Base-by-base conservation (phyloP, 2,113 vertebrate species). In the Peromyscus polionotus region DNA sequence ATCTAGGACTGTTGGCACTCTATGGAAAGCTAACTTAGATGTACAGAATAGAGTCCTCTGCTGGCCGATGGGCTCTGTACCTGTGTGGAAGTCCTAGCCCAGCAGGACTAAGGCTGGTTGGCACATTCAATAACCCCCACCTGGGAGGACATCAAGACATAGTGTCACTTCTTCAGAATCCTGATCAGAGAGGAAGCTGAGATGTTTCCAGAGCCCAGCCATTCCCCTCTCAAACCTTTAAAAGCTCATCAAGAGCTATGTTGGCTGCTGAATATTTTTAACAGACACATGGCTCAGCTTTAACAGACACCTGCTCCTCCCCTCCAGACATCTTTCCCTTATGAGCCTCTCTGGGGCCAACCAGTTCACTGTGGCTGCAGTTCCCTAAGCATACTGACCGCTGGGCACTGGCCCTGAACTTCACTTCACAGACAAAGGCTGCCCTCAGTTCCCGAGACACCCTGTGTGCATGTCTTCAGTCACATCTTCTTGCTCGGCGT, bases 261-360 rank as follows among this genome's bases (percentile, higher is more conserved):
- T 80, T 31, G 67, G 54, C 63, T 94, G 65, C 85, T 90, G 91
- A 80, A 0, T 88, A 65, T 84, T 94, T 97, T 95, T 61, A 93
- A 51, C 73, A 84, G n/a, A 68, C 51, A 26, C 9, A 28, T n/a
- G 51, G 77, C 67, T 75, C 84, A 10, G 92, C 63, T 65, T 65
- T 65, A 65, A 65, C 24, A 72, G 70, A 20, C 72, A 36, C 70
- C 89, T 54, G 67, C 12, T 54, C 28, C 72, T 83, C 73, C 54
- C 45, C 94, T 93, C 26, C 20, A 67, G 87, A 65, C 36, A 4
- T 85, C 45, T 16, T 92, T 95, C 65, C 79, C 59, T 26, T 93
- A 42, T 54, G 76, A 94, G 79, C 54, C n/a, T 86, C 81, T 3
- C 65, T 22, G 11, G 3, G 45, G 67, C 8, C 24, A 22, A 42